Conservation (phyloP, 1,140 invertebrate species). For the Condylostylus longicornis region DNA sequence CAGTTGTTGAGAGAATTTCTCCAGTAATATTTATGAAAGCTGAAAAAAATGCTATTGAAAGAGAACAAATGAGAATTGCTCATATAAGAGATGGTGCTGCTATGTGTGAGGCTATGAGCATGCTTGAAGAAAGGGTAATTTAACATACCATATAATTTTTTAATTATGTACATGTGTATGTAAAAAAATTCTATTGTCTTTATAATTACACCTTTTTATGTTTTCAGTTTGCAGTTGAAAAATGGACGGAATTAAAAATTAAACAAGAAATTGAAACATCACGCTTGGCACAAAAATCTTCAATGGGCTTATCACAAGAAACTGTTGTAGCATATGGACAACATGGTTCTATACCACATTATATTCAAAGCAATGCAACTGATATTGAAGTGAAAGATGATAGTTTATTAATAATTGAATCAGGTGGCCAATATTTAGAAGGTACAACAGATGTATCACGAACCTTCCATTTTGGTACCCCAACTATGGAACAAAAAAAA, state of each 20-base stretch:
- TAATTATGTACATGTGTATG: neutral
- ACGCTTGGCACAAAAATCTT: constrained; percentile 49
- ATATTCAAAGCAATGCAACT: constrained; percentile 60
- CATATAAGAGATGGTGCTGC: constrained; percentile 77
- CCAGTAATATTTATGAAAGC: constrained; percentile 71
- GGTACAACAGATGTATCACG: constrained; percentile 89
- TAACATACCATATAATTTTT: neutral
- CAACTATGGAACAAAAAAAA: constrained; percentile 56
- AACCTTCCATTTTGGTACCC: constrained; percentile 75
- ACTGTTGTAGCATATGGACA: constrained; percentile 82
- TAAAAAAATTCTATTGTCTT: neutral
- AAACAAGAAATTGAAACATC: constrained; percentile 47
- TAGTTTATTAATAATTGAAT: constrained; percentile 52
- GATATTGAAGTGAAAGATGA: constrained; percentile 52
- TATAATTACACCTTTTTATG: neutral
- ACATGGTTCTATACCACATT: constrained; percentile 84
- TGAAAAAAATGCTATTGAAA: constrained; percentile 72
- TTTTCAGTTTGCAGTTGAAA: constrained; percentile 25
- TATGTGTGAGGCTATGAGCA: constrained; percentile 77
- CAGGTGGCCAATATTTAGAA: constrained; percentile 63
- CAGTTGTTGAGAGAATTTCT: constrained; percentile 44
- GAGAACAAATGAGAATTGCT: constrained; percentile 71
- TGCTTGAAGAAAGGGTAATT: constrained; percentile 57
- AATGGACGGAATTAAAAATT: constrained; percentile 55
- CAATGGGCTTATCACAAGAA: constrained; percentile 59